Percentiles rank a stretch among this genome's conserved stretches.
Evolutionary conservation across 1,140 invertebrate genomes (phyloP).

Genomic region (Heliconius hewitsoni): DNA sequence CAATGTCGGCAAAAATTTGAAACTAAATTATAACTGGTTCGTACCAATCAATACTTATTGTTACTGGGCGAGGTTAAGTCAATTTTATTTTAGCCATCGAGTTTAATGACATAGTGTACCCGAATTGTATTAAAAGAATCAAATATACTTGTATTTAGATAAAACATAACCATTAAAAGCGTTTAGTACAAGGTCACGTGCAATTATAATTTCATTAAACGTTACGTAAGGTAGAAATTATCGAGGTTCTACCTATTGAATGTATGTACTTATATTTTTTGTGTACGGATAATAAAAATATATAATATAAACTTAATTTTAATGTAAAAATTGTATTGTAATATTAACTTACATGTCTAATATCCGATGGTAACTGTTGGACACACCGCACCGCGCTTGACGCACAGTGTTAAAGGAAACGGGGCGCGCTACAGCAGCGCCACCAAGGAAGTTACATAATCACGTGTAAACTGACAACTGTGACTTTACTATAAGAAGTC

Average conservation of each 20-base stretch:
- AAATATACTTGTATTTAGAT: constrained; percentile 22
- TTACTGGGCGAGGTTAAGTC: constrained; percentile 25
- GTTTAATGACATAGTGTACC: constrained; percentile 17
- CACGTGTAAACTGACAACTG: constrained; percentile 54
- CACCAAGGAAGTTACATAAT: constrained; percentile 73
- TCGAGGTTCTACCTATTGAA: constrained; percentile 21
- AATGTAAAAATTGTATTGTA: constrained; percentile 23
- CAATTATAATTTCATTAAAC: constrained; percentile 71
- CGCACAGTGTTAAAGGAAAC: constrained; percentile 78
- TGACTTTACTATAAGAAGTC: background rate
- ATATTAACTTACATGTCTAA: constrained; percentile 73
- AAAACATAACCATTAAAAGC: constrained; percentile 43
- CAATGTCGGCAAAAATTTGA: background rate
- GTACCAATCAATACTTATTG: constrained; percentile 46
- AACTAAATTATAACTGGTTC: constrained; percentile 33
- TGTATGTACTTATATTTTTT: background rate
- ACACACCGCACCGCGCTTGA: constrained; percentile 73
- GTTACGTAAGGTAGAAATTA: constrained; percentile 72
- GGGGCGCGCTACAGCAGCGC: constrained; percentile 57
- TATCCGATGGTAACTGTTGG: constrained; percentile 67
- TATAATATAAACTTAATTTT: background rate
- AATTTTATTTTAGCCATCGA: constrained; percentile 23
- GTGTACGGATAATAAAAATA: background rate
- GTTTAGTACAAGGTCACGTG: constrained; percentile 76
- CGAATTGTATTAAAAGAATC: constrained; percentile 5